phyloP scores from a whole-genome alignment of 2,797 vertebrate genomes.

The Sarcophilus harrisii region DNA sequence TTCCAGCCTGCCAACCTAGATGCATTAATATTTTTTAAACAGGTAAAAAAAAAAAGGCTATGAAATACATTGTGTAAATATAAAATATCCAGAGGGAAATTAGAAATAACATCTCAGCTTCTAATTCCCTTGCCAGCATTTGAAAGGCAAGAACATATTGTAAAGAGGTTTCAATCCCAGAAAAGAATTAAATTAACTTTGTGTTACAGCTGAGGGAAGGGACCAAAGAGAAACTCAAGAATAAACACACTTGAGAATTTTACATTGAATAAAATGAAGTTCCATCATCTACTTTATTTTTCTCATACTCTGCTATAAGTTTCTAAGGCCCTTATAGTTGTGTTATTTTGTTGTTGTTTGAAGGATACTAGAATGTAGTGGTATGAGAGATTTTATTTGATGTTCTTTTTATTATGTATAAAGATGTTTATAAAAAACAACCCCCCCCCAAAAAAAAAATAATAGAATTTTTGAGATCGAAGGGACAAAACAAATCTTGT shows the following conservation, averaged over 20 bases:
- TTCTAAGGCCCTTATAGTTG: background rate
- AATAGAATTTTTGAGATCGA: background rate
- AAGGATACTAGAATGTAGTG: constrained; percentile 1
- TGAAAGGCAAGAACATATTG: constrained; percentile 35
- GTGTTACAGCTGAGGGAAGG: background rate
- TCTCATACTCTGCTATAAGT: background rate
- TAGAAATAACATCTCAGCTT: constrained; percentile 22
- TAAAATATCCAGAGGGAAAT: constrained; percentile 27
- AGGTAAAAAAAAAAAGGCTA: constrained; percentile 37
- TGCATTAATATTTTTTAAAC: constrained; percentile 47
- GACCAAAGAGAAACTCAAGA: background rate
- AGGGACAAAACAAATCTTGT: background rate
- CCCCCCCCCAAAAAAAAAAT: background rate
- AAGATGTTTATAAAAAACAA: background rate
- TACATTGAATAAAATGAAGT: background rate
- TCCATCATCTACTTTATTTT: background rate
- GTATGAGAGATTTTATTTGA: background rate
- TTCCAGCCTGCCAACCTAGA: constrained; percentile 2
- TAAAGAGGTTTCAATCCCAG: constrained; percentile 26
- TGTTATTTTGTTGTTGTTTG: constrained; percentile 26
- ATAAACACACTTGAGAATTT: constrained; percentile 32
- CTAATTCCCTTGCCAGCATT: constrained; percentile 18
- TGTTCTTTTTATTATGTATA: constrained; percentile 10
- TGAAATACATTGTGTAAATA: constrained; percentile 19
- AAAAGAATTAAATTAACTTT: constrained; percentile 53